Evolutionary conservation across 30 jellyfish, hydroid and myxozoan genomes (phyloP), one percentile per base, ranked within the genome.

Genomic region (Clytia hemisphaerica): DNA sequence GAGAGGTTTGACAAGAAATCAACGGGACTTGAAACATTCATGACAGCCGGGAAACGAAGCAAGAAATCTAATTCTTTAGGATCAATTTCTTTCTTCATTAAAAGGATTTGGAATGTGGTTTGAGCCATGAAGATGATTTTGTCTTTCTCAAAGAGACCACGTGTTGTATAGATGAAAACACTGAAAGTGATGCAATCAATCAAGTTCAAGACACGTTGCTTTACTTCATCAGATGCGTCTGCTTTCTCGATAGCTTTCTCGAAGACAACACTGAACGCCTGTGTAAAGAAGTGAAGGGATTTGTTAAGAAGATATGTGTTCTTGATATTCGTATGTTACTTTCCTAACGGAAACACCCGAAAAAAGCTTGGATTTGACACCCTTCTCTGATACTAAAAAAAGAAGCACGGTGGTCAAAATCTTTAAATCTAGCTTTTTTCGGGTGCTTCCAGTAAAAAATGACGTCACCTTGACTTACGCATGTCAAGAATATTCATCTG

Each of bases 201-300:
- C 67, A 91, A 73, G 51, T 91, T 91, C 59, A 35, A 35, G 7
- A 91, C 99, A 27, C 99, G 94, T 35, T 81, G 86, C 18, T 62
- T 91, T n/a, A 91, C 99, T 22, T 91, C 95, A 6, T 73, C 85
- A 21, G 95, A 64, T 10, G 86, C 75, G 1, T 78, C 99, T 6
- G 99, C 92, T 74, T 57, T 82, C 47, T 91, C 99, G 46, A 91
- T 91, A 19, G 99, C 99, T 62, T 91, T 91, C 55, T 91, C 99
- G 53, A 91, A 91, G 34, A 91, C 99, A 26, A 91, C 99, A 61
- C 99, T 91, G 76, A 91, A 91, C 44, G 99, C 99, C 99, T 91
- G 77, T 19, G 46, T 16, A 14, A 47, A 63, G 38, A 48, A 54
- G 72, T 1, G 12, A 19, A 58, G 18, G 18, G 18, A 0, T n/a